A percentile compares a stretch with the other conserved stretches of the same genome.
Evolutionary conservation across 1,140 invertebrate genomes (phyloP).

Genomic region (Pseudomyrmex gracilis): DNA sequence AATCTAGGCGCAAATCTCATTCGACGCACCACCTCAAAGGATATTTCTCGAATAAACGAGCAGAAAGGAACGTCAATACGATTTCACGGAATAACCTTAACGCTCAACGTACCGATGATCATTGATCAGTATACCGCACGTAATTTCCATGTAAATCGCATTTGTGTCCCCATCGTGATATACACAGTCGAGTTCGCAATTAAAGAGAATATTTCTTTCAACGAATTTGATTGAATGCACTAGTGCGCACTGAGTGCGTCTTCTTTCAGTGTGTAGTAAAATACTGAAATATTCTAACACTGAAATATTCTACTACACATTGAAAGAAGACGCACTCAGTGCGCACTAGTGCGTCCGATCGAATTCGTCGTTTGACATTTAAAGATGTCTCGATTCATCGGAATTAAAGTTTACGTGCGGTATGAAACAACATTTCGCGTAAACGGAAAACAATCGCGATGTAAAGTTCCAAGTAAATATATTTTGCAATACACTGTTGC

Average conservation of each 20-base stretch:
- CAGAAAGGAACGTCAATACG: neutral
- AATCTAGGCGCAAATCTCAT: neutral
- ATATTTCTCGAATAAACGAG: neutral
- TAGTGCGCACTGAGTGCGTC: no score
- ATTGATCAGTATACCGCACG: neutral
- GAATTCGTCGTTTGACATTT: no score
- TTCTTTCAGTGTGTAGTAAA: no score
- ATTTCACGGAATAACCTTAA: neutral
- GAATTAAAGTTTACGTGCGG: no score
- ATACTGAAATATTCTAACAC: no score
- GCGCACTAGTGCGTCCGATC: no score
- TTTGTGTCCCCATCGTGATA: neutral
- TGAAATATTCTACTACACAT: no score
- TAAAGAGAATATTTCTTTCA: neutral
- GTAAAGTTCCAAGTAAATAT: neutral
- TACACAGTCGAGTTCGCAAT: neutral
- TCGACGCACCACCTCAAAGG: neutral
- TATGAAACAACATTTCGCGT: no score
- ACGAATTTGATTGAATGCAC: no score
- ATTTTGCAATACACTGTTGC: neutral
- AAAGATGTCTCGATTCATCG: no score
- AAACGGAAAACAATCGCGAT: no score
- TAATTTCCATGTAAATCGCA: slow-evolving; percentile 17
- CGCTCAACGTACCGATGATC: neutral
- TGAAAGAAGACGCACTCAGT: no score